Base-by-base conservation (phyloP, 2,888 invertebrate genomes). In the Drosophila setosimentum region DNA sequence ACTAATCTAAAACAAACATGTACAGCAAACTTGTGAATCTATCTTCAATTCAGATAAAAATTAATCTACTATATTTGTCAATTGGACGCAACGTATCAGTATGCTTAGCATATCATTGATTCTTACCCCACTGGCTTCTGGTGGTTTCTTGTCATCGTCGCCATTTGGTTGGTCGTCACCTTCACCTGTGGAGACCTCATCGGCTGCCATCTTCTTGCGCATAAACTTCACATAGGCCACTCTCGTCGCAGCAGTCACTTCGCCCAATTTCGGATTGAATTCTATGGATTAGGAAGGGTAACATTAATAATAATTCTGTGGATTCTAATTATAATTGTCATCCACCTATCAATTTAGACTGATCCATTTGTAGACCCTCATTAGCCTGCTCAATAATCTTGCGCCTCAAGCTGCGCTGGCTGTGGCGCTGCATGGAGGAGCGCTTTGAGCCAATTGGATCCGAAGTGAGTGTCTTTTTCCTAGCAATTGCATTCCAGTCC, bases 171-270 rank as follows among this genome's bases (percentile, higher is more conserved):
- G 68, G 7, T 68, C 78, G 1, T 82, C 81, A 0, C 42, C 81
- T 0, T 75, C 83, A 2, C 45, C 54, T 24, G 90, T 66, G 6
- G 89, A 95, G 0, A 94, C 94, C 48, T 92, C 92, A 7, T 92
- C 92, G 10, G 91, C 91, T 61, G 95, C 95, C 77, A 96, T 94
- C 93, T 96, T 96, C 90, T 94, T 95, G 73, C 95, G 95, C 95
- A 97, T 97, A 92, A 97, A 98, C 93, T 97, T 97, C 61, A 97
- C 97, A 85, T 97, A 97, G 0, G 97, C 97, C 21, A 97, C 95
- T 82, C 97, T 94, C 0, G 97, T 96, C 1, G 96, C 95, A 1
- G 96, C 96, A 1, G 97, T 95, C 2, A 97, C 96, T 0, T 95
- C 95, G 2, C 95, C 95, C 37, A 97, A 93, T 80, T 96, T 96